These are phyloP conservation scores for Harpegnathos saltator DNA, from an alignment of 1,140 invertebrate genomes.

Conservation along the genomic window DNA sequence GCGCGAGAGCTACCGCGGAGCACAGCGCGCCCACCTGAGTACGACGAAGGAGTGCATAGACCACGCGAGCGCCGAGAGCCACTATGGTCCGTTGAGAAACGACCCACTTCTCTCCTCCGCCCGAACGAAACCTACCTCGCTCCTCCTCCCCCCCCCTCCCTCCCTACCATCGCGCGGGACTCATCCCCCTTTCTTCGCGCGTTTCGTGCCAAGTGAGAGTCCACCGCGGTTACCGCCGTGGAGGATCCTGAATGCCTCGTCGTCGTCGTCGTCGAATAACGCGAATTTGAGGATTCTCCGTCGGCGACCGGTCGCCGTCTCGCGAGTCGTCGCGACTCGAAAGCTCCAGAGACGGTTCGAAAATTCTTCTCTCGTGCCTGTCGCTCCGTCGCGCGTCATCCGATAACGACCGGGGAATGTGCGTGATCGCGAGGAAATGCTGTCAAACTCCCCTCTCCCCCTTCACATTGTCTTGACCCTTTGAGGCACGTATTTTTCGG, in stretches of 20 bases:
- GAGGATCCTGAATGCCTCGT: slow-evolving; percentile 12
- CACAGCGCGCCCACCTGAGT: slow-evolving; percentile 76
- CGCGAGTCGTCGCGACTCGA: too few species aligned
- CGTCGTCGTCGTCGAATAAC: slow-evolving; percentile 6
- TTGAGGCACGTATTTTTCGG: too few species aligned
- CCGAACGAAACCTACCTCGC: slow-evolving; percentile 77
- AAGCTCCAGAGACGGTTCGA: too few species aligned
- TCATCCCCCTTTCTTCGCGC: slow-evolving; percentile 71
- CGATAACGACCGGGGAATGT: too few species aligned
- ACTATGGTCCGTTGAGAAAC: slow-evolving; percentile 81
- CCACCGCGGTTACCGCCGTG: slow-evolving; percentile 11
- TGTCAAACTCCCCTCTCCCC: too few species aligned
- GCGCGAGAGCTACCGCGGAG: slow-evolving; percentile 34
- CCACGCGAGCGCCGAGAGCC: slow-evolving; percentile 80
- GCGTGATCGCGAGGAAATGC: too few species aligned
- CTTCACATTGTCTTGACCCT: too few species aligned
- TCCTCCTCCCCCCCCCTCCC: too few species aligned
- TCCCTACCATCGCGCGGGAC: slow-evolving; percentile 71
- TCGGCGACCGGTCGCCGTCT: too few species aligned
- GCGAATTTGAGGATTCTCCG: slow-evolving; percentile 29
- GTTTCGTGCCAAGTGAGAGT: slow-evolving; percentile 52
- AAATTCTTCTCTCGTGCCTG: too few species aligned
- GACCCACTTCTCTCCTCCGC: slow-evolving; percentile 83
- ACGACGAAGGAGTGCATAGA: slow-evolving; percentile 80
- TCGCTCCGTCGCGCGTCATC: too few species aligned